These are phyloP conservation scores for Agonopterix subpropinquella DNA, from an alignment of 2,888 invertebrate genomes.

Conservation along the genomic window DNA sequence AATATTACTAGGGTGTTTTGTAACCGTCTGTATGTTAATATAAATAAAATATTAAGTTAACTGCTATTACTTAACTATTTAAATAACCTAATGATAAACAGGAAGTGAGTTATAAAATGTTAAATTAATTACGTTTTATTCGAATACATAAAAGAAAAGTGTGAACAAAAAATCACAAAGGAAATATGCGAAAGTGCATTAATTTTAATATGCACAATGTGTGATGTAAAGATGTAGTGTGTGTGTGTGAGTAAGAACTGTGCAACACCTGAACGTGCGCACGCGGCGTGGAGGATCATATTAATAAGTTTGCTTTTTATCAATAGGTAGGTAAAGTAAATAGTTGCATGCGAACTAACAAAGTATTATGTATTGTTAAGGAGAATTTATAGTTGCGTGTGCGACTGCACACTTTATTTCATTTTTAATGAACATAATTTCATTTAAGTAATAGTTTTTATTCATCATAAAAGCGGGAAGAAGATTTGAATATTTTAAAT, in stretches of 20 bases:
- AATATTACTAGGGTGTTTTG: too few species aligned
- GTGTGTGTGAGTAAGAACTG: slow-evolving; percentile 15
- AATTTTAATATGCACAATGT: too few species aligned
- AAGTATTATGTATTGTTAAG: slow-evolving; percentile 7
- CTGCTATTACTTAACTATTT: too few species aligned
- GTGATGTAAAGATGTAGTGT: background rate
- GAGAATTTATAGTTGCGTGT: slow-evolving; percentile 7
- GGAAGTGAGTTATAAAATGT: too few species aligned
- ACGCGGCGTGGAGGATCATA: slow-evolving; percentile 41
- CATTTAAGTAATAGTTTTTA: slow-evolving; percentile 3
- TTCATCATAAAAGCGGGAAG: background rate
- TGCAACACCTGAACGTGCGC: slow-evolving; percentile 22
- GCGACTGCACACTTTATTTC: slow-evolving; percentile 4
- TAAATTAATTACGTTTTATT: too few species aligned
- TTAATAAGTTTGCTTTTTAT: slow-evolving; percentile 46
- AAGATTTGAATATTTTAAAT: background rate
- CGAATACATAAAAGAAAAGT: too few species aligned
- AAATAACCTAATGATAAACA: too few species aligned
- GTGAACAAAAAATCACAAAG: too few species aligned
- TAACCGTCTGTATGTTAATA: too few species aligned
- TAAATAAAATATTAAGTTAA: too few species aligned
- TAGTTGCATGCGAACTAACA: slow-evolving; percentile 9
- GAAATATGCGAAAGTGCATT: too few species aligned
- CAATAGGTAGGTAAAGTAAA: slow-evolving; percentile 18
- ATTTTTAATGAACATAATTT: slow-evolving; percentile 6